Base-by-base conservation (phyloP, 2,888 invertebrate species). In the Sympetrum striolatum region DNA sequence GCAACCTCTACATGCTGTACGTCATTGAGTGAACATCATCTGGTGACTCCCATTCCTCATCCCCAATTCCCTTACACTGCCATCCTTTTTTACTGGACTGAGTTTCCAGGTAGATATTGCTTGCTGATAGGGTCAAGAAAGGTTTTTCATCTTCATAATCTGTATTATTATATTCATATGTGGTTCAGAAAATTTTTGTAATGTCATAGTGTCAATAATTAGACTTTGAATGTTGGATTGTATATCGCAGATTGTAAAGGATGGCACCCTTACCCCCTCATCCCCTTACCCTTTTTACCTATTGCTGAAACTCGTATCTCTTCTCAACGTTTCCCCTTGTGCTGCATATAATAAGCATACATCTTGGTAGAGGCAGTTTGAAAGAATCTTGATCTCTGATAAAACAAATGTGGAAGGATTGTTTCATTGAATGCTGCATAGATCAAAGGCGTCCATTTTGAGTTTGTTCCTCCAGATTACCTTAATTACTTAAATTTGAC, bases 1-100 rank as follows among this genome's bases (percentile, higher is more conserved):
- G 95, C 95, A 95, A 95, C 92, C 94, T 96, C 93, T 96, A 95
- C 94, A 95, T 96, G 96, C 95, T 94, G 92, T 95, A 95, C 93
- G 93, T 94, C 93, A 94, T 95, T 93, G 94, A 94, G 93, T 94
- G 64, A 60, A 86, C 53, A 82, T 48, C 53, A 82, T 82, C 86
- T 64, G 86, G 86, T 86, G 86, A 18, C 35, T 2, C 60, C 86
- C 64, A 53, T 64, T 22, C 8, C 22, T 14, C 58, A 53, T 18
- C 35, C 81, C 82, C 53, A 31, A 15, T 35, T 31, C 82, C 82
- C 58, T n/a, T 35, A 58, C 53, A 82, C 86, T 86, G 86, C 86
- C 86, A 86, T 86, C 86, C 86, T 86, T 86, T 44, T 60, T 60
- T 60, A 60, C 86, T 64, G 64, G 60, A 60, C 58, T 60, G 86